Evolutionary conservation across 37 sponge, comb jelly and placozoan genomes (phyloP).

Genomic region (Dysidea cf. avara): DNA sequence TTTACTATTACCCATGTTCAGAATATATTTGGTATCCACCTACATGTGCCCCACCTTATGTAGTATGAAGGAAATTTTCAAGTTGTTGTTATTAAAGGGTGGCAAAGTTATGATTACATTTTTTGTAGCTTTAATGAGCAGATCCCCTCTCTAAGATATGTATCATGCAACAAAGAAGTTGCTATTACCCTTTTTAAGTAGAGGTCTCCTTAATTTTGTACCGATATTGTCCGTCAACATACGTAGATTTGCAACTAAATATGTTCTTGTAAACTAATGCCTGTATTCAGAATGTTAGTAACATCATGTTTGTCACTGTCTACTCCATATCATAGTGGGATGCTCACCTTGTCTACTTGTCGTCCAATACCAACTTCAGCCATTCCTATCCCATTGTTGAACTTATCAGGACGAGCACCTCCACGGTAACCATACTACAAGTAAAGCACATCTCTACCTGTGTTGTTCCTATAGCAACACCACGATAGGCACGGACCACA

Average conservation of each 20-base stretch:
- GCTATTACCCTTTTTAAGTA: too few relatives aligned
- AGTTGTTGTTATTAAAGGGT: too few relatives aligned
- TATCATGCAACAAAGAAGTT: too few relatives aligned
- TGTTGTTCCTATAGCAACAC: conserved; percentile 35
- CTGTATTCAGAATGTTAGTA: background rate
- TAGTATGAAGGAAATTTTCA: too few relatives aligned
- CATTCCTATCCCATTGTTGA: conserved; percentile 65
- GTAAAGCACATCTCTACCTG: background rate
- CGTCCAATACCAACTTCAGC: conserved; percentile 62
- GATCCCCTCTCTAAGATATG: too few relatives aligned
- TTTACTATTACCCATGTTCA: too few relatives aligned
- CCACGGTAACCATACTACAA: conserved; percentile 28
- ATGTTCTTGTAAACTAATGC: background rate
- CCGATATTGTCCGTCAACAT: background rate
- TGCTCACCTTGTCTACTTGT: conserved; percentile 68
- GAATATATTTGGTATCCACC: too few relatives aligned
- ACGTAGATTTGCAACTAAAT: background rate
- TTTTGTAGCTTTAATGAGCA: too few relatives aligned
- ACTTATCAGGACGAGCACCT: conserved; percentile 67
- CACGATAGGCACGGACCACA: conserved; percentile 71
- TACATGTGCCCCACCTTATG: too few relatives aligned
- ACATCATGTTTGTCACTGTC: too few relatives aligned
- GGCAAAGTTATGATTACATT: too few relatives aligned
- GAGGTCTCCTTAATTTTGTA: background rate
- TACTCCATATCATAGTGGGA: too few relatives aligned